Conservation (phyloP, 2,888 invertebrate genomes). For the Plemyria rubiginata region DNA sequence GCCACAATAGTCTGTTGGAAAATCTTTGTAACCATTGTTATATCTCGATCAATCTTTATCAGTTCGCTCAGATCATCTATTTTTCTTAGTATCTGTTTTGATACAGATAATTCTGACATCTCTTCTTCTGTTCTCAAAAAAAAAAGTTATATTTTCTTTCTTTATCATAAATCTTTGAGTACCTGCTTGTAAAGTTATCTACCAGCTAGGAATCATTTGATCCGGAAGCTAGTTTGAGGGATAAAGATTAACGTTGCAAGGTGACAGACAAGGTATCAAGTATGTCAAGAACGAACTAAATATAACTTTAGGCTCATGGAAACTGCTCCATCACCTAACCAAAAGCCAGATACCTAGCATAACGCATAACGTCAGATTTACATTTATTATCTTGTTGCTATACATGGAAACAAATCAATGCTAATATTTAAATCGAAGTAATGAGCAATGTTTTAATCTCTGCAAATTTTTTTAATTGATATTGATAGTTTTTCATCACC, state of each 20-base stretch:
- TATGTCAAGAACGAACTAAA: constrained; percentile 38
- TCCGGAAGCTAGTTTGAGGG: constrained; percentile 32
- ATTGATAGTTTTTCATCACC: constrained; percentile 16
- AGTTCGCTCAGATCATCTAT: constrained; percentile 5
- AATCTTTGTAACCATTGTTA: constrained; percentile 27
- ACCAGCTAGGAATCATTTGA: constrained; percentile 14
- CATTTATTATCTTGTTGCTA: constrained; percentile 22
- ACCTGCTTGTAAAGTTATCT: not conserved
- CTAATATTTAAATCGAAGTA: constrained; percentile 9
- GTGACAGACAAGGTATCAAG: constrained; percentile 38
- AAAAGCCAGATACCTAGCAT: not conserved
- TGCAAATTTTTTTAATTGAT: constrained; percentile 10
- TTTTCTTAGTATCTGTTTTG: constrained; percentile 7
- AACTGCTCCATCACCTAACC: not conserved
- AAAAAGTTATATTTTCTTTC: constrained; percentile 13
- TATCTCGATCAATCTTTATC: constrained; percentile 21
- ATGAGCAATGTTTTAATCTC: constrained; percentile 13
- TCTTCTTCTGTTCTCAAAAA: constrained; percentile 10
- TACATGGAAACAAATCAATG: constrained; percentile 13
- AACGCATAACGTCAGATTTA: constrained; percentile 7
- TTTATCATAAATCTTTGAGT: constrained; percentile 9
- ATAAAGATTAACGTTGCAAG: constrained; percentile 34
- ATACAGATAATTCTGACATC: constrained; percentile 13
- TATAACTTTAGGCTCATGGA: constrained; percentile 21
- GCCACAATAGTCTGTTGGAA: constrained; percentile 1